Conservation (phyloP, 1,140 invertebrate species). For the Coenobita brevimanus region DNA sequence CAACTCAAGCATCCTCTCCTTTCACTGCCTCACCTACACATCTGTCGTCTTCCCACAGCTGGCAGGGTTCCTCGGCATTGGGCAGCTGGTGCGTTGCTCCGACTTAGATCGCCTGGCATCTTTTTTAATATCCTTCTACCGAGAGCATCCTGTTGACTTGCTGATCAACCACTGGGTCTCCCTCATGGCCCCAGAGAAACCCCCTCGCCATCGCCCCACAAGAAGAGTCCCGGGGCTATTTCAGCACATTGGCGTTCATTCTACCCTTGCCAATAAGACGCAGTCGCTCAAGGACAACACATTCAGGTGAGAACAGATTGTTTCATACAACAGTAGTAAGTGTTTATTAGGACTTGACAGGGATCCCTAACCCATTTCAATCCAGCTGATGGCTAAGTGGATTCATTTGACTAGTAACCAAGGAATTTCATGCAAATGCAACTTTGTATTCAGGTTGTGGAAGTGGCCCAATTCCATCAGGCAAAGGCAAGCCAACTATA, state of each 20-base stretch:
- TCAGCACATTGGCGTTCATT: conserved; percentile 73
- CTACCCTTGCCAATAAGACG: conserved; percentile 69
- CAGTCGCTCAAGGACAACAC: conserved; percentile 66
- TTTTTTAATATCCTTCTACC: conserved; percentile 71
- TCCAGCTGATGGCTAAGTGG: too few species aligned
- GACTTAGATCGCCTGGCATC: conserved; percentile 71
- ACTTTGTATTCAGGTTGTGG: too few species aligned
- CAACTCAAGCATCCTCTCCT: too few species aligned
- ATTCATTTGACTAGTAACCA: too few species aligned
- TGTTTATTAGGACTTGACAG: too few species aligned
- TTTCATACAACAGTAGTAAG: too few species aligned
- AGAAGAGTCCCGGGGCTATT: conserved; percentile 71
- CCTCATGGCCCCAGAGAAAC: conserved; percentile 67
- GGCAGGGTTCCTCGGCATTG: conserved; percentile 72
- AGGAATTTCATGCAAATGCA: too few species aligned
- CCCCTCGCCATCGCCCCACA: conserved; percentile 62
- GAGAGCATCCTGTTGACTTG: conserved; percentile 72
- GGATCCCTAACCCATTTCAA: too few species aligned
- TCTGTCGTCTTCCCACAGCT: conserved; percentile 51
- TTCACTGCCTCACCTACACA: too few species aligned
- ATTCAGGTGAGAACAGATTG: conserved; percentile 61
- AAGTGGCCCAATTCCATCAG: too few species aligned
- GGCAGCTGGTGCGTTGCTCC: conserved; percentile 72
- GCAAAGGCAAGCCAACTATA: too few species aligned
- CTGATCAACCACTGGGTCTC: conserved; percentile 71